phyloP scores from a whole-genome alignment of 2,888 invertebrate genomes.

The Aspidapion aeneum region DNA sequence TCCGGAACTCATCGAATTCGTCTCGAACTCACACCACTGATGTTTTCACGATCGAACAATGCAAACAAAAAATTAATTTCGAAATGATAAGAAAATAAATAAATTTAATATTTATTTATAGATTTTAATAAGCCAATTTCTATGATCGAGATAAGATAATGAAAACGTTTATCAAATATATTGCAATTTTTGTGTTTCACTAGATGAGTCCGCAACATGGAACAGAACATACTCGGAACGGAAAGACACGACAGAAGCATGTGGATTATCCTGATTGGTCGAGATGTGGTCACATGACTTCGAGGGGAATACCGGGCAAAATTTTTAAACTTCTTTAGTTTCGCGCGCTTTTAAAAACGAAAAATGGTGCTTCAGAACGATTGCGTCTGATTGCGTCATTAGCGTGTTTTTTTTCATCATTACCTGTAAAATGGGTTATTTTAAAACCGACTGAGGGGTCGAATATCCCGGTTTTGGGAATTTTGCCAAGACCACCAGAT shows the following conservation, averaged over 20 bases:
- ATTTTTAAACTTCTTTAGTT: constrained; percentile 19
- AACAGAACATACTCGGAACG: not conserved
- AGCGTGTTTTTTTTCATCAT: too few relatives aligned
- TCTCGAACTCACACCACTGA: not conserved
- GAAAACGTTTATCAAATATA: too few relatives aligned
- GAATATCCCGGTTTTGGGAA: constrained; percentile 52
- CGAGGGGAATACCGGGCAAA: constrained; percentile 11
- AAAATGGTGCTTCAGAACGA: constrained; percentile 28
- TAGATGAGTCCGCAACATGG: too few relatives aligned
- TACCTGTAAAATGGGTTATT: constrained; percentile 41
- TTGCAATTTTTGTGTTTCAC: too few relatives aligned
- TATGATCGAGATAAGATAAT: too few relatives aligned
- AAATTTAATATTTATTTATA: too few relatives aligned
- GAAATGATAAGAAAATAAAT: too few relatives aligned
- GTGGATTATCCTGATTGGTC: constrained; percentile 52
- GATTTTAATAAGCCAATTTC: too few relatives aligned
- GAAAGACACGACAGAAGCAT: constrained; percentile 39
- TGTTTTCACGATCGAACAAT: not conserved
- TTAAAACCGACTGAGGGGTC: constrained; percentile 30
- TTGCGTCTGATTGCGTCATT: too few relatives aligned
- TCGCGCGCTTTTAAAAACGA: constrained; percentile 27
- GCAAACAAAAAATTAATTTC: not conserved
- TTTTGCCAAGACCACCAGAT: constrained; percentile 38
- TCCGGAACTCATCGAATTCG: not conserved
- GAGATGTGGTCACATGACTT: constrained; percentile 27